Evolutionary conservation across 2,888 invertebrate genomes (phyloP).

Genomic region (Cheilosia vernalis): DNA sequence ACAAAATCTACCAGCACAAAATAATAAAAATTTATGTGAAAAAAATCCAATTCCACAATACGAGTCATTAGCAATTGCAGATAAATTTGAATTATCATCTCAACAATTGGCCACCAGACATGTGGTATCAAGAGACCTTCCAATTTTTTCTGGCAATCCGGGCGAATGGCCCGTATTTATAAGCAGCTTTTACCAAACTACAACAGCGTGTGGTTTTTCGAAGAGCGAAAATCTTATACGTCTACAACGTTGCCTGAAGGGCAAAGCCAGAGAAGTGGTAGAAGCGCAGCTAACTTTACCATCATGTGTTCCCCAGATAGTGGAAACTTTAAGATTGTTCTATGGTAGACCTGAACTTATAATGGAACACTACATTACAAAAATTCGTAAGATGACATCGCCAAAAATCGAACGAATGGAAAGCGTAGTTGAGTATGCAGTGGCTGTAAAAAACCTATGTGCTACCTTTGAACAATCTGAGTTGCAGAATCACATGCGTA

Average conservation of each 20-base stretch:
- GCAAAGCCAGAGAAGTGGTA: conserved; percentile 2
- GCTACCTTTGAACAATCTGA: conserved; percentile 55
- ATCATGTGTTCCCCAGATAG: conserved; percentile 32
- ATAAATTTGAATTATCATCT: neutral
- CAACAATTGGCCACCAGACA: neutral
- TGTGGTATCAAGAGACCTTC: neutral
- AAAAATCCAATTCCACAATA: neutral
- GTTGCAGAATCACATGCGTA: conserved; percentile 48
- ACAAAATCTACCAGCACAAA: too few species aligned
- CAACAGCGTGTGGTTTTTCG: conserved; percentile 28
- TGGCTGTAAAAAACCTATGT: conserved; percentile 55
- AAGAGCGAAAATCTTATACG: conserved; percentile 54
- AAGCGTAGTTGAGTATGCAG: conserved; percentile 40
- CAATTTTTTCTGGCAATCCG: conserved; percentile 3
- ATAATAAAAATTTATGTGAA: too few species aligned
- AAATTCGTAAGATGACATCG: conserved; percentile 28
- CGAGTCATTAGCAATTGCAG: neutral
- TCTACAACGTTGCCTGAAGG: conserved; percentile 38
- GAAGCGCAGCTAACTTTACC: conserved; percentile 14
- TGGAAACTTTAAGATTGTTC: neutral
- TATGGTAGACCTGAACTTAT: conserved; percentile 49
- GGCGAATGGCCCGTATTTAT: too few species aligned
- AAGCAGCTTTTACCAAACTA: conserved; percentile 2
- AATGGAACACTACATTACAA: conserved; percentile 37
- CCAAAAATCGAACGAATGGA: conserved; percentile 52